phyloP scores from a whole-genome alignment of 2,797 vertebrate species.

The Arrhamphus sclerolepis region DNA sequence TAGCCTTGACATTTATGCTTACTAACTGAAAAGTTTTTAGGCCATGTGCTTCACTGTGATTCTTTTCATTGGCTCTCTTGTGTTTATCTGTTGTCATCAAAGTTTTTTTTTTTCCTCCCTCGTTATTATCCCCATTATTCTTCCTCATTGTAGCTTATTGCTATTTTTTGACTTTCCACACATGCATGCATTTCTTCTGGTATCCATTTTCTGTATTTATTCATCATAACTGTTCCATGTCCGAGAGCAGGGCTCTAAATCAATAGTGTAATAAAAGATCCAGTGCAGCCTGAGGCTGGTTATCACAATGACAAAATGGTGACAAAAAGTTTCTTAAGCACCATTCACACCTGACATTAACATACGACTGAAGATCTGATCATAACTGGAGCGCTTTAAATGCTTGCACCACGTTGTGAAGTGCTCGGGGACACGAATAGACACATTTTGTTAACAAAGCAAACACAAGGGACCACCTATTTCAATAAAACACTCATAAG shows the following conservation, averaged over 20 bases:
- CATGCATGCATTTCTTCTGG: slow-evolving; percentile 15
- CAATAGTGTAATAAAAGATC: slow-evolving; percentile 10
- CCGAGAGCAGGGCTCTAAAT: slow-evolving; percentile 9
- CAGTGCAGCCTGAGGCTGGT: background rate
- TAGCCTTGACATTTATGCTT: slow-evolving; percentile 10
- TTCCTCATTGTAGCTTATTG: background rate
- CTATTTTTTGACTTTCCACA: slow-evolving; percentile 19
- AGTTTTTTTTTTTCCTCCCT: too few relatives aligned
- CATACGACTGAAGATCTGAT: background rate
- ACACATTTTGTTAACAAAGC: background rate
- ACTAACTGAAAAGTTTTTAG: slow-evolving; percentile 24
- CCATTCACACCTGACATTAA: too few relatives aligned
- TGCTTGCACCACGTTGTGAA: background rate
- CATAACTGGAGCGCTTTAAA: background rate
- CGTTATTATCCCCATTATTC: slow-evolving; percentile 12
- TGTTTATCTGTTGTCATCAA: slow-evolving; percentile 24
- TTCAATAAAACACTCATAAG: background rate
- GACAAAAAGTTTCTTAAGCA: too few relatives aligned
- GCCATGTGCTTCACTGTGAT: slow-evolving; percentile 24
- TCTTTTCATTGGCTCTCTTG: slow-evolving; percentile 13
- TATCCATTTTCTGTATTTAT: slow-evolving; percentile 19
- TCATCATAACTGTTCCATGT: slow-evolving; percentile 12
- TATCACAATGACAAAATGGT: slow-evolving; percentile 2
- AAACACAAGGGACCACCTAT: background rate
- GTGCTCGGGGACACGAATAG: background rate